Conservation (phyloP, 1,140 invertebrate genomes). For the Pseudobourletiella spinata region DNA sequence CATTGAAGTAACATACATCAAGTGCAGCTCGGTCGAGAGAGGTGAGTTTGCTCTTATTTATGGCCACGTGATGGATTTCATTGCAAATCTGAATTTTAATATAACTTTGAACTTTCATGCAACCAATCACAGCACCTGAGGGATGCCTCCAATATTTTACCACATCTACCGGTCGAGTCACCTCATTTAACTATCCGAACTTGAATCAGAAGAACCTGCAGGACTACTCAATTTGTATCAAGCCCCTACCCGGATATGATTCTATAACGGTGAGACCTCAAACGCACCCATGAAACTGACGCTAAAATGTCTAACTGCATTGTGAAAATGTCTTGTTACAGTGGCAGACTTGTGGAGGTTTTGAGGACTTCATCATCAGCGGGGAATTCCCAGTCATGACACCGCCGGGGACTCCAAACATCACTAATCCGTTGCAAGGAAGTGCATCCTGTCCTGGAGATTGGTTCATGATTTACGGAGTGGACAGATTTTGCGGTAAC, state of each 20-base stretch:
- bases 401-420: background rate
- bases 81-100: background rate
- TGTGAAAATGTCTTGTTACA: too few species aligned
- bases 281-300: too few species aligned
- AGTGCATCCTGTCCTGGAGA: background rate
- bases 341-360: conserved; percentile 19
- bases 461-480: conserved; percentile 22
- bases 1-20: conserved; percentile 21
- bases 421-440: background rate
- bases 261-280: conserved; percentile 12
- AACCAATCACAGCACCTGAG: conserved; percentile 16
- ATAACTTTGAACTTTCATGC: background rate
- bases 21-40: conserved; percentile 18
- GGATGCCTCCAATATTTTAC: conserved; percentile 29
- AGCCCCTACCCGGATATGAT: conserved; percentile 6
- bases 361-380: conserved; percentile 12
- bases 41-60: conserved; percentile 11
- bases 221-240: conserved; percentile 23
- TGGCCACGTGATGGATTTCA: too few species aligned
- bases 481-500: conserved; percentile 23
- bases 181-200: conserved; percentile 19
- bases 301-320: too few species aligned
- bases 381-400: background rate
- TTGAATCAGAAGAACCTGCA: conserved; percentile 20
- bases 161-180: conserved; percentile 7